Base-by-base conservation (phyloP, 2,113 vertebrate species). In the Nicator chloris region DNA sequence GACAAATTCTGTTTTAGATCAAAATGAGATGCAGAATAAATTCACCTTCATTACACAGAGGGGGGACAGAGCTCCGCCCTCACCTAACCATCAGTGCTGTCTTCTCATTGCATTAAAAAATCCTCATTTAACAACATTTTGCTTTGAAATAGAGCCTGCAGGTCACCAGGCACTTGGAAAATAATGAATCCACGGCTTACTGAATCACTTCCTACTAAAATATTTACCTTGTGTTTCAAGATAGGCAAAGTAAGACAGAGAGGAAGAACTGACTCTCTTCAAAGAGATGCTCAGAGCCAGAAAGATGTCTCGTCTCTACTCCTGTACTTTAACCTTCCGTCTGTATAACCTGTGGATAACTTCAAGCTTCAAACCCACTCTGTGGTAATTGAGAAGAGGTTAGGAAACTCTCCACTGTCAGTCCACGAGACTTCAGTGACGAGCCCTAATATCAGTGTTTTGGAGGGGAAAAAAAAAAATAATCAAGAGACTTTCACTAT, bases 171-270 rank as follows among this genome's bases (percentile, higher is more conserved):
- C 40, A 49, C 82, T 71, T 26, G 35, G 54, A 53, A 96, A 96
- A 93, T 84, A 88, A 95, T 27, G 61, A 94, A 81, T 15, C 13
- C 10, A 35, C 7, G 51, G 44, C 64, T 78, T 78, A 56, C 22
- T 65, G 69, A 96, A 81, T 26, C 57, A 78, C 49, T 81, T 77
- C 64, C 92, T 94, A 56, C 68, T 86, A 40, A 92, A 90, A 94
- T 92, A 96, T 94, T 96, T 96, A 95, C 90, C 56, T 78, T 83
- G 76, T n/a, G 44, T 78, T 93, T 95, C 84, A 93, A 80, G 87
- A 71, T 33, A 92, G 79, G 92, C 76, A 90, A 95, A 95, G 42
- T 66, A 91, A 92, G 81, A 86, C 15, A n/a, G 50, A 86, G 91
- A 96, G 40, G 56, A 95, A 88, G 64, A 95, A 64, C 44, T 37